A percentile compares a stretch with the other conserved stretches of the same genome.
phyloP scores from a whole-genome alignment of 2,888 invertebrate species.

The Polydesmus complanatus region DNA sequence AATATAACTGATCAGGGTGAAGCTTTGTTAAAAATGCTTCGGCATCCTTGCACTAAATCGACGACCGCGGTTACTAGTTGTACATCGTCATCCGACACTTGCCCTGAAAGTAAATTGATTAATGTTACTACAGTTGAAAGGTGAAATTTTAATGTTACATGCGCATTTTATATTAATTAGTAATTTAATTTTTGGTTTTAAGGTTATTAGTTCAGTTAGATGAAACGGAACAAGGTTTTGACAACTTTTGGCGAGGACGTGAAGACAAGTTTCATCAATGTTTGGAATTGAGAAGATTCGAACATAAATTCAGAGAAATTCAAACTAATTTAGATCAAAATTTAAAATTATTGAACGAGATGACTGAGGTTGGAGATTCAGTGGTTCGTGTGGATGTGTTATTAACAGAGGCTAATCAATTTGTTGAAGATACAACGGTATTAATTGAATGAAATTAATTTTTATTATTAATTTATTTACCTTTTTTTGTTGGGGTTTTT shows the following conservation, averaged over 20 bases:
- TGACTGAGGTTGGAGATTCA: slow-evolving; percentile 83
- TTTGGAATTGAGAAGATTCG: slow-evolving; percentile 78
- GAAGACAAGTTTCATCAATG: slow-evolving; percentile 78
- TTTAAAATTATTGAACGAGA: slow-evolving; percentile 60
- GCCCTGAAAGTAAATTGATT: slow-evolving; percentile 33
- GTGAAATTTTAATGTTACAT: slow-evolving; percentile 35
- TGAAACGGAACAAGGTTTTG: slow-evolving; percentile 86
- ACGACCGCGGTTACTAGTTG: slow-evolving; percentile 17
- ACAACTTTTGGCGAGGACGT: slow-evolving; percentile 87
- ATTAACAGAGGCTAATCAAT: slow-evolving; percentile 58
- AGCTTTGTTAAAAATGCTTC: slow-evolving; percentile 51
- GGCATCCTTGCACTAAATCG: slow-evolving; percentile 26
- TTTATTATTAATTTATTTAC: neutral
- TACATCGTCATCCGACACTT: slow-evolving; percentile 24
- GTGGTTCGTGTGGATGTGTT: slow-evolving; percentile 62
- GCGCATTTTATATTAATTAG: neutral
- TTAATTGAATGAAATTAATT: slow-evolving; percentile 22
- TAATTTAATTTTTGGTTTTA: neutral
- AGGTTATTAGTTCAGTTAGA: slow-evolving; percentile 82
- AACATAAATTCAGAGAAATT: slow-evolving; percentile 83
- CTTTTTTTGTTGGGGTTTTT: slow-evolving; percentile 20
- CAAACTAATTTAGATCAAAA: slow-evolving; percentile 67
- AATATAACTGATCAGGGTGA: slow-evolving; percentile 81
- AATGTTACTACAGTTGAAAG: slow-evolving; percentile 87
- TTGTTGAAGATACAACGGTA: slow-evolving; percentile 48